Evolutionary conservation across 2,888 invertebrate genomes (phyloP), one percentile per base, ranked within the genome.

Genomic region (Drosophila putrida): DNA sequence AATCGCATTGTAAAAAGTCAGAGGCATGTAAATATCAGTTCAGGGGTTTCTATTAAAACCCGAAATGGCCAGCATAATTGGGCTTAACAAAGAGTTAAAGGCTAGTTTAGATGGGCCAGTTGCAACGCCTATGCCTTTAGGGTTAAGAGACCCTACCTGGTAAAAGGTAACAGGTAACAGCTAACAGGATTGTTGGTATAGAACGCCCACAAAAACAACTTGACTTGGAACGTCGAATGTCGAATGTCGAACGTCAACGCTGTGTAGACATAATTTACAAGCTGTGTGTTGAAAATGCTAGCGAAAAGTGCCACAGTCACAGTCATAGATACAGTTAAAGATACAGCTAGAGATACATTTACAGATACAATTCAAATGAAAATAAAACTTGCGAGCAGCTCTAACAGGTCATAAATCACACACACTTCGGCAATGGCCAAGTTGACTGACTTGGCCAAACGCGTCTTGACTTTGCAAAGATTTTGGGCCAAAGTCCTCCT

Each of bases 151-250:
- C 57, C 61, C 49, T 20, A 28, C 25, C 65, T 63, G 63, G 69
- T 58, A 79, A 33, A 43, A 15, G 38, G 25, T 20, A 49, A n/a
- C n/a, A 54, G 46, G 31, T 11, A 61, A 31, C 35, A 36, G 44
- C 13, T n/a, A 25, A 44, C 11, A 43, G 35, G n/a, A 9, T 20
- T 28, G 13, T 28, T 44, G 38, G 36, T 46, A 41, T 44, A 50
- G 61, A 82, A 88, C 89, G 89, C 89, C 85, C 89, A 88, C 85
- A 79, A 82, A 88, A 86, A 86, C 84, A 88, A 88, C 89, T 85
- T 85, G 89, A 85, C 85, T 85, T 81, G 82, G 61, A 49, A 49
- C 33, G 47, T 35, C 33, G 66, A 77, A 49, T 15, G 46, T 35
- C 31, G 66, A 77, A 47, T 9, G 47, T 35, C 33, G 66, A 77